Percentiles rank a stretch among this genome's conserved stretches.
These are phyloP conservation scores for Rhineura floridana DNA, from an alignment of 2,113 vertebrate species.

Conservation along the genomic window DNA sequence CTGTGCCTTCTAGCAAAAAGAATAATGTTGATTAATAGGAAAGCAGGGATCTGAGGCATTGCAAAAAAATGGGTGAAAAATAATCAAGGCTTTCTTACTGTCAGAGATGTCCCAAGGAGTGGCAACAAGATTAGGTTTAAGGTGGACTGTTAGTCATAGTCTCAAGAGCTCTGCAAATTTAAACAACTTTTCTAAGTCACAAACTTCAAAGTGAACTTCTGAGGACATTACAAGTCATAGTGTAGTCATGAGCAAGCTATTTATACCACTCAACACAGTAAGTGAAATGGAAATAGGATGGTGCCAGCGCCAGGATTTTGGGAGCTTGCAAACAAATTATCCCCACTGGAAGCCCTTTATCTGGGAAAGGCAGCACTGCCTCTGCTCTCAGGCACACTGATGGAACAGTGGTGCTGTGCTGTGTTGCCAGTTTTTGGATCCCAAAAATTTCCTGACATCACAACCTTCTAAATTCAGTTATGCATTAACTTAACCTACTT, in stretches of 20 bases:
- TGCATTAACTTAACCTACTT: neutral
- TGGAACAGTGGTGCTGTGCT: neutral
- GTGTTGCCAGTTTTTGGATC: neutral
- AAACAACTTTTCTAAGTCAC: neutral
- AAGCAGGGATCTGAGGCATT: constrained; percentile 18
- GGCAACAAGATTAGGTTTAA: neutral
- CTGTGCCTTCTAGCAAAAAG: constrained; percentile 7
- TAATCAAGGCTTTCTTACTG: constrained; percentile 11
- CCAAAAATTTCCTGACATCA: neutral
- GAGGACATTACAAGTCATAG: neutral
- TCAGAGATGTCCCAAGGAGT: neutral
- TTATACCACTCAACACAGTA: neutral
- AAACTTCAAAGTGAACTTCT: neutral
- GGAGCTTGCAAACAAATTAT: neutral
- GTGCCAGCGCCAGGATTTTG: neutral
- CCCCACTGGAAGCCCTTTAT: neutral
- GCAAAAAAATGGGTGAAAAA: constrained; percentile 13
- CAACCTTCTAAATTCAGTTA: neutral
- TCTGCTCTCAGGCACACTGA: neutral
- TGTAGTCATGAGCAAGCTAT: neutral
- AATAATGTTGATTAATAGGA: constrained; percentile 21
- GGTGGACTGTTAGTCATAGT: neutral
- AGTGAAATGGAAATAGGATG: neutral
- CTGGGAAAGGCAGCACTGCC: neutral
- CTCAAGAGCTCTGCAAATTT: neutral